Evolutionary conservation across 2,888 invertebrate species (phyloP).

Genomic region (Odontomyia ornata): DNA sequence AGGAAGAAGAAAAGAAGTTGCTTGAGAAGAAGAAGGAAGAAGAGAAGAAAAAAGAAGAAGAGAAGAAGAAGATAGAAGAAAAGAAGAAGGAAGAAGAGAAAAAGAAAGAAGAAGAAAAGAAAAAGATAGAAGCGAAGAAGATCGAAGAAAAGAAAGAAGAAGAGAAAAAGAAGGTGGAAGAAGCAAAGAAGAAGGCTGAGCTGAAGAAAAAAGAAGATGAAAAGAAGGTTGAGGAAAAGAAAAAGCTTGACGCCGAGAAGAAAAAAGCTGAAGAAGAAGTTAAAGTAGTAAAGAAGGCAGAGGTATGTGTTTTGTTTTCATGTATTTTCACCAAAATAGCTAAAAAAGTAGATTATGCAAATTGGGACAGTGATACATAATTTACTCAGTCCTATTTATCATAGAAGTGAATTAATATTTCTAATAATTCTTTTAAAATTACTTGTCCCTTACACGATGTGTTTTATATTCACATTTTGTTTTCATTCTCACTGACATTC

Average conservation of each 20-base stretch:
- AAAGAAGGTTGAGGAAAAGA: conserved; percentile 56
- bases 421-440: too few species aligned
- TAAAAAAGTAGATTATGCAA: too few species aligned
- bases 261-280: conserved; percentile 51
- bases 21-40: conserved; percentile 56
- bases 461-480: too few species aligned
- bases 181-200: conserved; percentile 37
- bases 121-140: conserved; percentile 51
- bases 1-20: conserved; percentile 57
- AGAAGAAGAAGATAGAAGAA: conserved; percentile 63
- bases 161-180: conserved; percentile 53
- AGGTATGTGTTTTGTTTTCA: conserved; percentile 29
- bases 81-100: conserved; percentile 52
- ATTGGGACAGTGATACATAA: too few species aligned
- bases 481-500: too few species aligned
- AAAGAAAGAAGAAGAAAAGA: conserved; percentile 52
- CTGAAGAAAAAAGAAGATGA: conserved; percentile 58
- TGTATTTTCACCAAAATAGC: too few species aligned
- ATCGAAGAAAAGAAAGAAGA: conserved; percentile 54
- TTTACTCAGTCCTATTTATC: too few species aligned
- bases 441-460: too few species aligned
- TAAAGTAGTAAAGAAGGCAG: conserved; percentile 54
- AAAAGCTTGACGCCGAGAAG: conserved; percentile 59
- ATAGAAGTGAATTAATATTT: too few species aligned
- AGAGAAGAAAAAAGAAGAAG: conserved; percentile 53